These are phyloP conservation scores for Chloropsis cyanopogon DNA, from an alignment of 2,113 vertebrate species.

Conservation along the genomic window DNA sequence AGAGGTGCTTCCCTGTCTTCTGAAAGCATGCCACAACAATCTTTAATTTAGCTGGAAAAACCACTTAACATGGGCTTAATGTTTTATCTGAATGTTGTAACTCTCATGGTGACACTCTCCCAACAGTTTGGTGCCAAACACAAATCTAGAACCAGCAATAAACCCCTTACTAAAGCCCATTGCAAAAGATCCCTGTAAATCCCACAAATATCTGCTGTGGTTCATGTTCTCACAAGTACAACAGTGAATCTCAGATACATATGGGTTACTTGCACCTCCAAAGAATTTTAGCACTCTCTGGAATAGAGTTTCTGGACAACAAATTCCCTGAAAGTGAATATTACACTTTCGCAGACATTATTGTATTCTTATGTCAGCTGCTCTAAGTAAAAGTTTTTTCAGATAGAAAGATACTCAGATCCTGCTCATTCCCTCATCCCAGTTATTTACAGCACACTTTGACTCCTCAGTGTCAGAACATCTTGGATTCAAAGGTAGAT, in stretches of 20 bases:
- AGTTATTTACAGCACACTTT: background rate
- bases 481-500: background rate
- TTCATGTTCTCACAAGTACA: background rate
- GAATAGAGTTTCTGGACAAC: background rate
- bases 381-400: background rate
- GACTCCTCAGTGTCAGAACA: background rate
- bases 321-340: background rate
- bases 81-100: background rate
- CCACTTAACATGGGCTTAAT: rapidly evolving
- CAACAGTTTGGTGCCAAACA: background rate
- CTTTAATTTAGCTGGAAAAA: background rate
- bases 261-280: background rate
- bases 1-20: background rate
- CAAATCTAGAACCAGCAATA: background rate
- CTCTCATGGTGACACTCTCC: background rate
- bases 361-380: background rate
- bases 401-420: background rate
- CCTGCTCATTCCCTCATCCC: background rate
- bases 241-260: background rate
- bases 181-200: background rate
- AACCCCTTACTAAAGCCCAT: rapidly evolving
- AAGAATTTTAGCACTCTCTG: background rate
- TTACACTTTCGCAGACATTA: background rate
- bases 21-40: background rate
- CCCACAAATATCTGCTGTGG: background rate